Evolutionary conservation across 2,113 vertebrate species (phyloP), one percentile per base, ranked within the genome.

Genomic region (Hassar affinis): DNA sequence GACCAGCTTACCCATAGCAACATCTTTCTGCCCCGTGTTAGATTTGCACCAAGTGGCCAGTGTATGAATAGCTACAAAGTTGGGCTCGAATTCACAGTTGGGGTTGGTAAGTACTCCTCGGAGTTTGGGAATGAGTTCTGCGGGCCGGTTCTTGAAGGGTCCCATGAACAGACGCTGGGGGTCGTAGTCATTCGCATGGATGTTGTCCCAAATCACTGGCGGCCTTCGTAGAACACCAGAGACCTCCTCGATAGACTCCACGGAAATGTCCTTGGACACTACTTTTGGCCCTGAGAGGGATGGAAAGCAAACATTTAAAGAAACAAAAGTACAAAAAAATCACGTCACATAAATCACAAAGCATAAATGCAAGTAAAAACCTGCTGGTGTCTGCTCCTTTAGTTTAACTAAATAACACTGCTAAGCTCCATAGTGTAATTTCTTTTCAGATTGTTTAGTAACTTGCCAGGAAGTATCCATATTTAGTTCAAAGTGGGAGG

Each of bases 51-150:
- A 99, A 0, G 96, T 98, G 0, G 97, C 97, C 86, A 99, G 94
- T 0, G 97, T 98, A 87, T 99, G 98, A 91, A 99, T 95, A 75
- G 98, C 98, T 88, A 99, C 96, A 49, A 96, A 99, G 77, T 99
- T 99, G n/a, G 95, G 95, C 93, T 98, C 95, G 92, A 98, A 99
- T 95, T 99, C 98, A 91, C 98, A 99, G 91, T 99, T 99, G 33
- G 98, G 98, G 92, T 99, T 99, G 62, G 97, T 98, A 84, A 99
- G 94, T 68, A 99, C 96, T 42, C 98, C 98, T 91, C 94, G 95
- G 27, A 99, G 93, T 57, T 95, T 95, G 45, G 97, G 95, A 74
- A 99, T 97, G 78, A 99, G 96, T 82, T 98, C 97, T 72, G 96
- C 96, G 83, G 94, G 95, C 35, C 98, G 95, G 85, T 97, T 96